Evolutionary conservation across 2,888 invertebrate species (phyloP).

Genomic region (Luffia ferchaultella): DNA sequence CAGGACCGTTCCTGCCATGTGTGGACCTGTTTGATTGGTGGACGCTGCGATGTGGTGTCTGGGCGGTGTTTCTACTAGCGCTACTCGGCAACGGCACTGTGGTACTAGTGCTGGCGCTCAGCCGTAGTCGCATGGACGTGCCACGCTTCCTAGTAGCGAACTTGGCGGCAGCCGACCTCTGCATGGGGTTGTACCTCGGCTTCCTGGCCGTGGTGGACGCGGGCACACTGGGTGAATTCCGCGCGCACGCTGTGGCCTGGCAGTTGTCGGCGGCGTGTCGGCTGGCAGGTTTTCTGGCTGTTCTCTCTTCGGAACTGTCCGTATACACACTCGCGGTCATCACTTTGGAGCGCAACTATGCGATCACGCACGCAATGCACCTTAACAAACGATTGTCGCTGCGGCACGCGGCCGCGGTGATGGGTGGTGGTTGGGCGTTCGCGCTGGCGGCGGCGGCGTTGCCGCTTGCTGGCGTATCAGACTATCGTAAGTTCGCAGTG

Average conservation of each 20-base stretch:
- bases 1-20: constrained; percentile 94
- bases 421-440: constrained; percentile 93
- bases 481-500: constrained; percentile 96
- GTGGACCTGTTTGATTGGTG: constrained; percentile 98
- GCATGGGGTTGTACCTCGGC: constrained; percentile 95
- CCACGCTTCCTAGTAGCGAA: constrained; percentile 97
- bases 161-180: constrained; percentile 95
- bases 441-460: constrained; percentile 86
- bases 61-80: constrained; percentile 95
- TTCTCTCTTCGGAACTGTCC: constrained; percentile 91
- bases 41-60: constrained; percentile 95
- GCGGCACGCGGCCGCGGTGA: constrained; percentile 90
- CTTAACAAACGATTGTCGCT: constrained; percentile 92
- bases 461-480: constrained; percentile 91
- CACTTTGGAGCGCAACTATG: constrained; percentile 94
- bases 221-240: constrained; percentile 93
- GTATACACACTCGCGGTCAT: constrained; percentile 97
- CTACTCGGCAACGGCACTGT: constrained; percentile 96
- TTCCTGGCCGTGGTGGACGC: constrained; percentile 96
- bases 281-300: constrained; percentile 93
- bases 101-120: constrained; percentile 88
- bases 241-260: constrained; percentile 97
- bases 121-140: constrained; percentile 91
- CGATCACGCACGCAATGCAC: constrained; percentile 98
- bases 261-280: constrained; percentile 95